Conservation (phyloP, 1,140 invertebrate species). For the Solenopsis invicta region DNA sequence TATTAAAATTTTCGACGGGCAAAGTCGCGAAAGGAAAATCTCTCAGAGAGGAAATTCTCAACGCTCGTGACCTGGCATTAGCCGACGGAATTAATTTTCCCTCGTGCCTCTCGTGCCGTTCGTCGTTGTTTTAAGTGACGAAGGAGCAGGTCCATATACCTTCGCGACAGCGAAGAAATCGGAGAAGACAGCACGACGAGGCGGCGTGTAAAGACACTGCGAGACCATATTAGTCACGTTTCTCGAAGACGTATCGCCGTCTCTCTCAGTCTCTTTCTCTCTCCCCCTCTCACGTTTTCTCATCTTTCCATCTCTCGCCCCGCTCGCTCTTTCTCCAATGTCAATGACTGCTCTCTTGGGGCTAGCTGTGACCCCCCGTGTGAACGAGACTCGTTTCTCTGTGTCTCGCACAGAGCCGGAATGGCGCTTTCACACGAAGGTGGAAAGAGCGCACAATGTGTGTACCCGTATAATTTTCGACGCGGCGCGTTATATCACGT, state of each 20-base stretch:
- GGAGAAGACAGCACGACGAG: slow-evolving; percentile 60
- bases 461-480: slow-evolving; percentile 55
- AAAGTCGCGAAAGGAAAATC: slow-evolving; percentile 19
- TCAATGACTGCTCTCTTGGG: slow-evolving; percentile 83
- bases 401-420: slow-evolving; percentile 63
- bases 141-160: not conserved
- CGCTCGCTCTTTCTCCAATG: slow-evolving; percentile 77
- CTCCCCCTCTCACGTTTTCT: slow-evolving; percentile 6
- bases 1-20: not conserved
- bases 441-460: slow-evolving; percentile 64
- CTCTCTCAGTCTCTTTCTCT: slow-evolving; percentile 11
- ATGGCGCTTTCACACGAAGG: slow-evolving; percentile 81
- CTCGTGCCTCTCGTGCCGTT: not conserved
- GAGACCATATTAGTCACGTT: slow-evolving; percentile 78
- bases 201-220: slow-evolving; percentile 51
- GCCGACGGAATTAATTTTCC: slow-evolving; percentile 36
- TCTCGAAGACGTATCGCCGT: slow-evolving; percentile 46
- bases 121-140: not conserved
- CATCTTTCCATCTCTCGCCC: slow-evolving; percentile 46
- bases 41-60: not conserved
- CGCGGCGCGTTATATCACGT: slow-evolving; percentile 49
- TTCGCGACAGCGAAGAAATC: slow-evolving; percentile 54
- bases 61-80: slow-evolving; percentile 10
- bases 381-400: slow-evolving; percentile 77
- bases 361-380: slow-evolving; percentile 77